Percentiles rank a stretch among this genome's conserved stretches.
Evolutionary conservation across 2,113 vertebrate species (phyloP).

Genomic region (Mobula hypostoma): DNA sequence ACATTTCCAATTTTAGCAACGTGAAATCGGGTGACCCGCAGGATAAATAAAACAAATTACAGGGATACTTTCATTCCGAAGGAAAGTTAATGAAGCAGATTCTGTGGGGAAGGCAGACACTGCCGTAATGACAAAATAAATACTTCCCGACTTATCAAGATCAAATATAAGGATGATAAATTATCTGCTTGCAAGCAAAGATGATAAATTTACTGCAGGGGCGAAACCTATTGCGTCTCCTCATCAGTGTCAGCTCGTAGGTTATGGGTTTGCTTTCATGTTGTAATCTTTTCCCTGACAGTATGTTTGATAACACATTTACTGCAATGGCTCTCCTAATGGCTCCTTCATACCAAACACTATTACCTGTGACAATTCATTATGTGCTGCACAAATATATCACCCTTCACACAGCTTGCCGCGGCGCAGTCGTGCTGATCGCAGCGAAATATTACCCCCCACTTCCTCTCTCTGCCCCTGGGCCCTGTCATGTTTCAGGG

Average conservation of each 20-base stretch:
- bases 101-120: background rate
- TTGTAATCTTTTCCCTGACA: conserved; percentile 43
- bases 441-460: too few species aligned
- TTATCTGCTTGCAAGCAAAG: conserved; percentile 47
- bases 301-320: conserved; percentile 39
- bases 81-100: conserved; percentile 5
- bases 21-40: background rate
- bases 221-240: conserved; percentile 39
- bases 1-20: conserved; percentile 12
- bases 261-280: conserved; percentile 37
- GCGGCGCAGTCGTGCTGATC: background rate
- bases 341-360: conserved; percentile 37
- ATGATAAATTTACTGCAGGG: conserved; percentile 47
- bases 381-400: conserved; percentile 15
- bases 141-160: conserved; percentile 47
- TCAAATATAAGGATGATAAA: conserved; percentile 52
- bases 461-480: background rate
- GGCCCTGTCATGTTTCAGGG: too few species aligned
- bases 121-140: conserved; percentile 43
- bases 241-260: conserved; percentile 26
- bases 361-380: conserved; percentile 38
- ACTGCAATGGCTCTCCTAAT: conserved; percentile 38
- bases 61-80: background rate
- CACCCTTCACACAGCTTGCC: background rate
- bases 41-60: background rate